A percentile compares a stretch with the other conserved stretches of the same genome.
These are phyloP conservation scores for Pterocles gutturalis DNA, from an alignment of 2,113 vertebrate species.

Conservation along the genomic window DNA sequence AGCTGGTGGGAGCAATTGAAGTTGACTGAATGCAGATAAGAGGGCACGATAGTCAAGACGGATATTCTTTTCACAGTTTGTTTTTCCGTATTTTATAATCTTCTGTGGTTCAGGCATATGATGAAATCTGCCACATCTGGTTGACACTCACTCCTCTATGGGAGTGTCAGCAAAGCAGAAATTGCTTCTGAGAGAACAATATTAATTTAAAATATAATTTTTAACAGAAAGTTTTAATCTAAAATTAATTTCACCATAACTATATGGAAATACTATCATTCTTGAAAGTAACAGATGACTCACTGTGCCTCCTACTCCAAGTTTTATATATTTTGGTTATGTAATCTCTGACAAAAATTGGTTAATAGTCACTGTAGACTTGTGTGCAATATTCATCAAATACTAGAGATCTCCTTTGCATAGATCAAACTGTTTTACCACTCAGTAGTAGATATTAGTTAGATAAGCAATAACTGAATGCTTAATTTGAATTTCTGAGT, in stretches of 20 bases:
- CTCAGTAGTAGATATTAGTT: neutral
- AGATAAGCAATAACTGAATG: neutral
- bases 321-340: neutral
- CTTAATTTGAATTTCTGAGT: neutral
- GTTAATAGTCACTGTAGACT: neutral
- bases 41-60: neutral
- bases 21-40: neutral
- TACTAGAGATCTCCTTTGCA: neutral
- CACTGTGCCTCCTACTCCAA: neutral
- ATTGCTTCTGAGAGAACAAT: neutral
- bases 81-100: neutral
- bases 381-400: neutral
- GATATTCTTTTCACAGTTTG: neutral
- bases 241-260: neutral
- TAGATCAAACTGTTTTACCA: neutral
- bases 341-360: neutral
- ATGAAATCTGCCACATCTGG: neutral
- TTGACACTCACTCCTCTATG: neutral
- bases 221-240: neutral
- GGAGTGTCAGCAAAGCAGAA: neutral
- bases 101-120: fast-evolving
- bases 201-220: neutral
- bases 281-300: neutral
- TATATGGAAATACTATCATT: neutral
- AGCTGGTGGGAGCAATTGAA: neutral